phyloP scores from a whole-genome alignment of 2,888 invertebrate species.

The Euplagia quadripunctaria region DNA sequence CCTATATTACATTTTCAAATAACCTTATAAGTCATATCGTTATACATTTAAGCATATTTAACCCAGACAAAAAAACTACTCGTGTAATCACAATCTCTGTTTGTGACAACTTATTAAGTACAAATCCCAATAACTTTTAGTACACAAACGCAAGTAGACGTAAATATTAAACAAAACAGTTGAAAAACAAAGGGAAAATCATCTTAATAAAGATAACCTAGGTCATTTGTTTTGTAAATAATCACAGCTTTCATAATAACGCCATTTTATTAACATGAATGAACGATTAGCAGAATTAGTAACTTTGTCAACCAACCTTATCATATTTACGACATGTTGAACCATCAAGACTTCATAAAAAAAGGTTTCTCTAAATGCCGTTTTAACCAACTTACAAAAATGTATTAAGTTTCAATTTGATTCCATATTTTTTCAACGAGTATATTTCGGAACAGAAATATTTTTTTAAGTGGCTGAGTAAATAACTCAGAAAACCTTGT shows the following conservation, averaged over 20 bases:
- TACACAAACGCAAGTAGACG: conserved; percentile 31
- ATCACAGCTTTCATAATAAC: no score
- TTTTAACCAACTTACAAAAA: no score
- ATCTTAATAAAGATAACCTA: conserved; percentile 21
- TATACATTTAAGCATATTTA: background rate
- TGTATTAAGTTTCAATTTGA: background rate
- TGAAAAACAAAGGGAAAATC: conserved; percentile 13
- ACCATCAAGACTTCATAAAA: no score
- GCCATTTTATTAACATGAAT: no score
- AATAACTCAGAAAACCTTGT: background rate
- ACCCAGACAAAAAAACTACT: conserved; percentile 28
- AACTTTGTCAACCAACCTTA: no score
- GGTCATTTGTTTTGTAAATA: conserved; percentile 18
- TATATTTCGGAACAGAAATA: background rate
- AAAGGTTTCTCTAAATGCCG: no score
- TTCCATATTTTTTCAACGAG: background rate
- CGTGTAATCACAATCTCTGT: conserved; percentile 38
- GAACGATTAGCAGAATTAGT: no score
- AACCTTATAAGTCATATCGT: no score
- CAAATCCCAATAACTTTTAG: conserved; percentile 36
- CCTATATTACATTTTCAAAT: background rate
- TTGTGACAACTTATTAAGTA: conserved; percentile 46
- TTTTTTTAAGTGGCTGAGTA: background rate
- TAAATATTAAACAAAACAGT: conserved; percentile 14
- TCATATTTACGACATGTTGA: no score